These are phyloP conservation scores for Tipula lateralis DNA, from an alignment of 2,888 invertebrate species.

Conservation along the genomic window DNA sequence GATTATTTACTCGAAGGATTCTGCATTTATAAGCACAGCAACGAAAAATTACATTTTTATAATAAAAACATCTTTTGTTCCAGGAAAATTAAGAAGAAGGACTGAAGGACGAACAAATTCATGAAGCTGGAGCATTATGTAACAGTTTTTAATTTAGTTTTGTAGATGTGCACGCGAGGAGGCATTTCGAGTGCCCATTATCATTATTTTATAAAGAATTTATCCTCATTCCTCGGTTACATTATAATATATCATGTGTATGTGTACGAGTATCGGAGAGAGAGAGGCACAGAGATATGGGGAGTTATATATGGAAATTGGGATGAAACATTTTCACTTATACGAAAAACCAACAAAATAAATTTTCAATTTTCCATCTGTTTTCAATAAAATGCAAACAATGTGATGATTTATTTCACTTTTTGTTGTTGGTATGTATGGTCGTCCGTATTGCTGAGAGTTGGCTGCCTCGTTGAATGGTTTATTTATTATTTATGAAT, in stretches of 20 bases:
- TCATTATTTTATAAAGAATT: not conserved
- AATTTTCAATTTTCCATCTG: slow-evolving; percentile 24
- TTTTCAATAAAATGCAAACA: slow-evolving; percentile 24
- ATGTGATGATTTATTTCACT: not conserved
- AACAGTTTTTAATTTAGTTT: slow-evolving; percentile 11
- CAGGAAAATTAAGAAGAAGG: not conserved
- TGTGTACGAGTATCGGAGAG: not conserved
- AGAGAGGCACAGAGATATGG: too few relatives aligned
- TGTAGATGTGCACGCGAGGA: not conserved
- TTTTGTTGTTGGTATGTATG: not conserved
- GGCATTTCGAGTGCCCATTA: not conserved
- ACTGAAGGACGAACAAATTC: not conserved
- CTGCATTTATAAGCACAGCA: not conserved
- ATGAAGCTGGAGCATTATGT: not conserved
- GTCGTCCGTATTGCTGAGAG: not conserved
- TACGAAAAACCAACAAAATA: not conserved
- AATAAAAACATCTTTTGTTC: not conserved
- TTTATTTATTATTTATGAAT: slow-evolving; percentile 19
- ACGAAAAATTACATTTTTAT: not conserved
- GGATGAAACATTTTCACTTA: not conserved
- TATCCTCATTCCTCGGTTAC: not conserved
- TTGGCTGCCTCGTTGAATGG: not conserved
- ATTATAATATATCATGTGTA: not conserved
- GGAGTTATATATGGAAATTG: not conserved
- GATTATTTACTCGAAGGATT: not conserved